A percentile compares a stretch with the other conserved stretches of the same genome.
Evolutionary conservation across 2,888 invertebrate species (phyloP).

Genomic region (Phortica okadai): DNA sequence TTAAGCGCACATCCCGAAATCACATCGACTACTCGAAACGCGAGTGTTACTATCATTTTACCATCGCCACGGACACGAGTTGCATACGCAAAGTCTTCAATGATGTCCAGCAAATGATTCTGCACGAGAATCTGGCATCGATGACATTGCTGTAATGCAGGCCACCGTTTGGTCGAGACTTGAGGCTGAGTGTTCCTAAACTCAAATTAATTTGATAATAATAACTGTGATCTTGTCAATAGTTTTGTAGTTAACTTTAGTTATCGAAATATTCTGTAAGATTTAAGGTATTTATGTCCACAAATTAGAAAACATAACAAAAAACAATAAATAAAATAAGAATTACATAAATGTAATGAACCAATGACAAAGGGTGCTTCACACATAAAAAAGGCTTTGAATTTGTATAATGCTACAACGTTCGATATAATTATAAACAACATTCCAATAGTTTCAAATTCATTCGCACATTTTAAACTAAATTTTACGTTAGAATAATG

Average conservation of each 20-base stretch:
- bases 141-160: constrained; percentile 72
- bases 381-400: no score
- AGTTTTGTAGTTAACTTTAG: constrained; percentile 4
- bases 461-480: no score
- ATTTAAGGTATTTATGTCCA: not conserved
- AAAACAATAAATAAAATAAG: not conserved
- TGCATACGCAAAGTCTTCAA: constrained; percentile 85
- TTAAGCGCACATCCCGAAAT: constrained; percentile 74
- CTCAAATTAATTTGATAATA: not conserved
- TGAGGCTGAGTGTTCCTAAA: constrained; percentile 4
- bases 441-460: no score
- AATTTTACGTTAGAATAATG: no score
- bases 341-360: no score
- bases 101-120: constrained; percentile 84
- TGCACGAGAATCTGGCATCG: constrained; percentile 77
- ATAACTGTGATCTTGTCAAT: constrained; percentile 24
- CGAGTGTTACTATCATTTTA: constrained; percentile 85
- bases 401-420: no score
- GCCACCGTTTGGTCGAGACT: not conserved
- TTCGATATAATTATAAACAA: no score
- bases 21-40: constrained; percentile 76
- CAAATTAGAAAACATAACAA: not conserved
- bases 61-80: constrained; percentile 85
- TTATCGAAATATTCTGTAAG: not conserved
- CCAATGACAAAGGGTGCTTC: no score